Evolutionary conservation across 2,113 vertebrate species (phyloP), one percentile per base, ranked within the genome.

Genomic region (Tychaedon coryphoeus): DNA sequence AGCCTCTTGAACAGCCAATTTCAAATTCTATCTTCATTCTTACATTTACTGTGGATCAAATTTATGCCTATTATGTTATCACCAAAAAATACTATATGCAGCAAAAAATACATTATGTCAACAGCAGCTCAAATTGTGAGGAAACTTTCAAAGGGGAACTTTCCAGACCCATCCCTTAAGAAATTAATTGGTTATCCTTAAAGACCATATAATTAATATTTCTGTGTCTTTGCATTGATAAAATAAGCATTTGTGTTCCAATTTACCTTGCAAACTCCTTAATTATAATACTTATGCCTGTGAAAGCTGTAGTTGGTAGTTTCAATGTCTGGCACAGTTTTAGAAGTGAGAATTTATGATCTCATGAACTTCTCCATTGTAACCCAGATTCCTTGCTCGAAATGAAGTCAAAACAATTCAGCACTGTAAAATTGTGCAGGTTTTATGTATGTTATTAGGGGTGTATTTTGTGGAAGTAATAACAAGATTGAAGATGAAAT

Each of bases 21-120:
- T 74, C 15, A 72, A 88, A 93, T 96, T 96, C 89, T 75, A 22
- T 84, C 56, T 90, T 96, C 94, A 82, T 92, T 91, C 80, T 95
- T 74, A 53, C 43, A 33, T 64, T 71, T 88, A 26, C 25, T 3
- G 11, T 57, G 58, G 34, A 86, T 91, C 61, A 85, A 79, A 87
- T 96, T 64, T 69, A 65, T 72, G 57, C 36, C 38, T 67, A 24
- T 71, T 90, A 64, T 13, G 8, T 86, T 91, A 72, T 78, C 70
- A 61, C 23, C 50, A 56, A 50, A 61, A 92, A 87, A 89, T 69
- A 61, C 19, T 83, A 42, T 43, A 58, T 14, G 7, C 29, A 70
- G 34, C 24, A 69, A 81, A 76, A 50, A 92, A 16, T 8, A 31
- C 22, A 7, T 36, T 31, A 8, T 54, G 47, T 62, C 67, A 83